phyloP scores from a whole-genome alignment of 2,113 vertebrate genomes.

The Ammodytes dubius region DNA sequence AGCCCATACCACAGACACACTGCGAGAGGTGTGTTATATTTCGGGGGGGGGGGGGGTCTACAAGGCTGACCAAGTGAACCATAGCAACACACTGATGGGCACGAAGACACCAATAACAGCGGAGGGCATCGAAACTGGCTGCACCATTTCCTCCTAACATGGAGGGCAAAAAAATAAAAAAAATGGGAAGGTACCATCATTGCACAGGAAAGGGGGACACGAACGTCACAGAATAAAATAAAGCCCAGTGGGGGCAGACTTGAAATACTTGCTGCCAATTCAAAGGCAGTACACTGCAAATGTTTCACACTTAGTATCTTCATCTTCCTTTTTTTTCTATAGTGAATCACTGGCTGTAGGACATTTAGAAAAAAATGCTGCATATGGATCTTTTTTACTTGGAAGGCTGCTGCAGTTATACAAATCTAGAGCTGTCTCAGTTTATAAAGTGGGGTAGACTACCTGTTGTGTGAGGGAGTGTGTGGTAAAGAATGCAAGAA shows the following conservation, averaged over 20 bases:
- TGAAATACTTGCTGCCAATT: slow-evolving; percentile 29
- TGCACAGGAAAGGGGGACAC: slow-evolving; percentile 32
- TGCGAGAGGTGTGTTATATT: background rate
- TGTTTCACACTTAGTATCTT: slow-evolving; percentile 26
- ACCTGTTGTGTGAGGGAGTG: slow-evolving; percentile 12
- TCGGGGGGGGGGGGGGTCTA: background rate
- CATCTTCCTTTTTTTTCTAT: background rate
- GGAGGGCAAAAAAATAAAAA: slow-evolving; percentile 33
- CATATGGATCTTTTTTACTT: slow-evolving; percentile 1
- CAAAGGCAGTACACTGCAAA: slow-evolving; percentile 20
- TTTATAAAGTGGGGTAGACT: background rate
- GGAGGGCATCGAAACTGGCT: slow-evolving; percentile 56
- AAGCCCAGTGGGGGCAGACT: slow-evolving; percentile 17
- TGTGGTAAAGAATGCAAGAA: background rate
- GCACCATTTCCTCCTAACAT: slow-evolving; percentile 61
- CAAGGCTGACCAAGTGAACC: slow-evolving; percentile 63
- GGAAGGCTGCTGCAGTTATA: background rate
- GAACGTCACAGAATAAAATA: slow-evolving; percentile 32
- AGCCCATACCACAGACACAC: slow-evolving; percentile 67
- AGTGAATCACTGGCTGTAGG: background rate
- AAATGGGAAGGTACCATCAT: slow-evolving; percentile 57
- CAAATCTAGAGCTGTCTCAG: slow-evolving; percentile 19
- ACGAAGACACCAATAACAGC: slow-evolving; percentile 68
- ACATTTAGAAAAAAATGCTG: slow-evolving; percentile 8
- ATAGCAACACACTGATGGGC: slow-evolving; percentile 72